Base-by-base conservation (phyloP, 23 tunicate species). In the Phallusia fumigata region DNA sequence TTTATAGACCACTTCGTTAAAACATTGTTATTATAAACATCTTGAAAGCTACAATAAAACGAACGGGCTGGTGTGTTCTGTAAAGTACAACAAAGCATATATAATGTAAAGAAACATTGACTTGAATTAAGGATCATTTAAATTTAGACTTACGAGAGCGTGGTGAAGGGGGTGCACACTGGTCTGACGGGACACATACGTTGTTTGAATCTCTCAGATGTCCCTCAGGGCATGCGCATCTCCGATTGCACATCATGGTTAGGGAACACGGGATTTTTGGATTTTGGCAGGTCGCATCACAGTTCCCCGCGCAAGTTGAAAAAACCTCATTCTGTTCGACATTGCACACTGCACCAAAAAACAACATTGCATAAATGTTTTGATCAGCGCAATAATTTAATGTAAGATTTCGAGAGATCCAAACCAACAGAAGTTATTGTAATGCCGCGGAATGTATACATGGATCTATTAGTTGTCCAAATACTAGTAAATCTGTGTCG, bases 281-380 rank as follows among this genome's bases (percentile, higher is more conserved):
- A 5, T 51, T 73, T 0, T 50, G 35, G 75, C 90, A 86, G 52
- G 84, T 80, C 18, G 90, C 80, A 64, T 86, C 90, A 74, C 90
- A 86, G 15, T 33, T 32, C 24, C 80, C 33, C 30, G 90, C 80
- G 52, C 90, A 86, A 51, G 53, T 15, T 19, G 32, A 31, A 36
- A 80, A 80, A 24, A 86, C 69, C 80, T 86, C 90, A 1, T 33
- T 33, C 77, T 74, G 13, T 32, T 24, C 77, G 19, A 8, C n/a
- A 16, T 74, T 31, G 35, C 77, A 74, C 8, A 32, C 77, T 74
- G 40, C 36, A 34, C 2, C n/a, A 74, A 74, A 13, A 58, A 6
- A 22, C 26, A 58, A 58, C 69, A 3, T 58, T 22, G 58, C 18
- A 13, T 51, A 51, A 51, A n/a, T n/a, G n/a, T n/a, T n/a, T n/a